Evolutionary conservation across 2,888 invertebrate genomes (phyloP).

Genomic region (Rutpela maculata): DNA sequence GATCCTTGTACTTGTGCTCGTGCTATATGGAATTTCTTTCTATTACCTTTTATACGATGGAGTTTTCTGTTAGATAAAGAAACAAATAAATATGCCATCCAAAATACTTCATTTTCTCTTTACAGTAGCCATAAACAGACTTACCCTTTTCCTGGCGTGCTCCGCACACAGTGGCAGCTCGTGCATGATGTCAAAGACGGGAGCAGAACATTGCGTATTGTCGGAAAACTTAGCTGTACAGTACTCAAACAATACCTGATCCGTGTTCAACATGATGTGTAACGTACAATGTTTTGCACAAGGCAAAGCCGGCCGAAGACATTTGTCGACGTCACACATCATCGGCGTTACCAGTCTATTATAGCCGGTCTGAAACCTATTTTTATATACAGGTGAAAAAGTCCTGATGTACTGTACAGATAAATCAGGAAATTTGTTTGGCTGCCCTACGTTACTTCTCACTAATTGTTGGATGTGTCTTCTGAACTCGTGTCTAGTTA

Average conservation of each 20-base stretch:
- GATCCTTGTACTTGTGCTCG: too few species aligned
- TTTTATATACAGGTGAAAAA: constrained; percentile 25
- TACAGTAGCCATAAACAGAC: too few species aligned
- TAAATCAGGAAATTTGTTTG: constrained; percentile 62
- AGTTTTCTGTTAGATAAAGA: too few species aligned
- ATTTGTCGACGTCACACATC: constrained; percentile 63
- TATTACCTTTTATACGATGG: too few species aligned
- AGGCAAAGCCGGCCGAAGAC: constrained; percentile 78
- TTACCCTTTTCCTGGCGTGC: constrained; percentile 87
- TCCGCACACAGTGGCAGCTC: constrained; percentile 91
- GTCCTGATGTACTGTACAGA: constrained; percentile 29
- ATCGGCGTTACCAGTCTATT: constrained; percentile 61
- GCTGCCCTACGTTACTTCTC: constrained; percentile 74
- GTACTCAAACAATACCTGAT: constrained; percentile 84
- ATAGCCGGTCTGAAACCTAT: constrained; percentile 52
- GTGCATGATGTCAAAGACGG: constrained; percentile 86
- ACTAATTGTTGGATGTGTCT: constrained; percentile 71
- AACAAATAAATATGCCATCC: too few species aligned
- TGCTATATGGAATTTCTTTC: too few species aligned
- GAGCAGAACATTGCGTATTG: constrained; percentile 86
- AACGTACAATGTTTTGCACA: constrained; percentile 88
- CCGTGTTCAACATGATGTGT: constrained; percentile 90
- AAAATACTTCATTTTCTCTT: too few species aligned
- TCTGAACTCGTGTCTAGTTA: constrained; percentile 71
- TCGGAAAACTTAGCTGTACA: constrained; percentile 89